Percentiles rank a stretch among this genome's conserved stretches.
Evolutionary conservation across 1,140 invertebrate species (phyloP).

Genomic region (Helicoverpa armigera): DNA sequence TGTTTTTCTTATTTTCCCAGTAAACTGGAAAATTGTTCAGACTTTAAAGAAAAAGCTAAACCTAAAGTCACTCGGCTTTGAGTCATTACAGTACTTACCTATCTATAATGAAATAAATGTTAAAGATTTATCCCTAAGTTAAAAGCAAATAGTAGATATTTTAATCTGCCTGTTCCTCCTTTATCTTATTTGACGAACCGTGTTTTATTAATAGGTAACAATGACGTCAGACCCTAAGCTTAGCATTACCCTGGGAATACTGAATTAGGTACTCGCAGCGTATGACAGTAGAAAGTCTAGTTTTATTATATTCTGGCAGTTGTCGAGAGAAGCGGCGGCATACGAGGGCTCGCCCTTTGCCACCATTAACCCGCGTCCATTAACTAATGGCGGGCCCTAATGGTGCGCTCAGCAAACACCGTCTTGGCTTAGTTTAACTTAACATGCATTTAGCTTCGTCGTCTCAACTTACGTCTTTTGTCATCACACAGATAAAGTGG

Average conservation of each 20-base stretch:
- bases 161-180: background rate
- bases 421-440: conserved; percentile 57
- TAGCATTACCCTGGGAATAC: background rate
- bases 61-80: background rate
- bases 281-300: conserved; percentile 31
- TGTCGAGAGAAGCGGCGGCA: conserved; percentile 13
- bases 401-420: conserved; percentile 64
- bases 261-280: background rate
- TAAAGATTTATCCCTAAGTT: background rate
- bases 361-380: conserved; percentile 67
- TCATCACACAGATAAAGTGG: conserved; percentile 19
- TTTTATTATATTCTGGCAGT: conserved; percentile 44
- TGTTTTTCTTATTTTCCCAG: conserved; percentile 29
- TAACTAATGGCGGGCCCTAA: conserved; percentile 68
- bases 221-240: background rate
- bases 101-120: background rate
- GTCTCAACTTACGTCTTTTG: conserved; percentile 42
- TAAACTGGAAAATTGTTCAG: conserved; percentile 5
- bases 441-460: conserved; percentile 51
- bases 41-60: conserved; percentile 1
- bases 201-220: conserved; percentile 5
- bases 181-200: background rate
- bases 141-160: background rate
- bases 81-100: background rate
- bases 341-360: conserved; percentile 59